A percentile compares a stretch with the other conserved stretches of the same genome.
phyloP scores from a whole-genome alignment of 2,888 invertebrate genomes.

The Pomacea canaliculata region DNA sequence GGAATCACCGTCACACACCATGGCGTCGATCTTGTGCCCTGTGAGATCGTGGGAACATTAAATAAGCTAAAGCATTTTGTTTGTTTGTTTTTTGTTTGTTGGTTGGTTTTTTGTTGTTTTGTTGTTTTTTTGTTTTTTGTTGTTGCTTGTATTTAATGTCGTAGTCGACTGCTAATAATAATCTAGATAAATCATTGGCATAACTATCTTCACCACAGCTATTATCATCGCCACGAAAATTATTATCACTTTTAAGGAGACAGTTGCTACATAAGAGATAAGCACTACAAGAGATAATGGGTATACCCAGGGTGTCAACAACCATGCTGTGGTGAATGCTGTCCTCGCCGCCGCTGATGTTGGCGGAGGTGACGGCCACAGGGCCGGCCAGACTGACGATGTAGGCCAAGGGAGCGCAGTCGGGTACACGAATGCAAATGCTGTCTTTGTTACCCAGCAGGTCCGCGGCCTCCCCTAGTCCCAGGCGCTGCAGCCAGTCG shows the following conservation, averaged over 20 bases:
- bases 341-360: conserved; percentile 51
- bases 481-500: conserved; percentile 44
- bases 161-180: too few relatives aligned
- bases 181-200: too few relatives aligned
- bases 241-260: too few relatives aligned
- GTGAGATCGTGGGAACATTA: too few relatives aligned
- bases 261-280: too few relatives aligned
- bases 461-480: conserved; percentile 39
- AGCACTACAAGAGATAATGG: too few relatives aligned
- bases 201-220: too few relatives aligned
- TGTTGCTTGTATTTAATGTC: neutral
- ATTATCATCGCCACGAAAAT: too few relatives aligned
- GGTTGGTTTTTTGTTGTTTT: neutral
- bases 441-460: conserved; percentile 45
- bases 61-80: too few relatives aligned
- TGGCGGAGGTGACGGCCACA: conserved; percentile 49
- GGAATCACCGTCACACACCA: conserved; percentile 51
- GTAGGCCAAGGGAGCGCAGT: conserved; percentile 48
- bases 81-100: neutral
- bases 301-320: conserved; percentile 44
- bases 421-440: conserved; percentile 50
- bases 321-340: conserved; percentile 52
- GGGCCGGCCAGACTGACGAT: conserved; percentile 47
- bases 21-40: conserved; percentile 49
- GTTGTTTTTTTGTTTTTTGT: neutral